Conservation (phyloP, 2,888 invertebrate species). For the Tiliacea citrago region DNA sequence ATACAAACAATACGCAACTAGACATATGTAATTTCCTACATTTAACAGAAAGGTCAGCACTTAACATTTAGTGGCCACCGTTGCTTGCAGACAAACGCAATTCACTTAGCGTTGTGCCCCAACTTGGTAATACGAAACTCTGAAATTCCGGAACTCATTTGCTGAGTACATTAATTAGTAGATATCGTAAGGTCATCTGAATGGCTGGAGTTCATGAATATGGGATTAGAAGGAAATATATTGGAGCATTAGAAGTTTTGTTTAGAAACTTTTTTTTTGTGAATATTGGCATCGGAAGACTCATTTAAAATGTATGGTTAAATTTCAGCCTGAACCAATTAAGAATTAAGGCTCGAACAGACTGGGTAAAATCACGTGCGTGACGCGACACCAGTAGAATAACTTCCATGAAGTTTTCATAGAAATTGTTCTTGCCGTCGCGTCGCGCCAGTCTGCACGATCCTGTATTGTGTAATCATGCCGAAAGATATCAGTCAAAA, state of each 20-base stretch:
- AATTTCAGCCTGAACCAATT: not conserved
- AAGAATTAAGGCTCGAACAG: too few species aligned
- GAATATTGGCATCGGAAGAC: not conserved
- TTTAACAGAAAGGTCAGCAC: slow-evolving; percentile 62
- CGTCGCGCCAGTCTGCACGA: too few species aligned
- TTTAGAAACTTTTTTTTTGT: not conserved
- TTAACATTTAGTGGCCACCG: slow-evolving; percentile 62
- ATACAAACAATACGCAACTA: slow-evolving; percentile 8
- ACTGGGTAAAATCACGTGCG: too few species aligned
- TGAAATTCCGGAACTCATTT: slow-evolving; percentile 48
- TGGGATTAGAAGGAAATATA: slow-evolving; percentile 9
- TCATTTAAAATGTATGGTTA: not conserved
- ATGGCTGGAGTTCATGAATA: slow-evolving; percentile 39
- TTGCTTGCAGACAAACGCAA: slow-evolving; percentile 64
- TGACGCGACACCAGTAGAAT: too few species aligned
- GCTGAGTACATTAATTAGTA: slow-evolving; percentile 55
- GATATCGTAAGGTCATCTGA: slow-evolving; percentile 39
- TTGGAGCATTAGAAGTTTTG: not conserved
- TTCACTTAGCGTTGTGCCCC: slow-evolving; percentile 62
- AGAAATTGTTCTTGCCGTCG: too few species aligned
- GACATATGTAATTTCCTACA: slow-evolving; percentile 11
- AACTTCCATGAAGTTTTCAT: too few species aligned
- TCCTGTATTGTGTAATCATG: not conserved
- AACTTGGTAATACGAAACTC: slow-evolving; percentile 52
- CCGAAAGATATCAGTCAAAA: not conserved